Evolutionary conservation across 2,113 vertebrate genomes (phyloP).

Genomic region (Semnornis frantzii): DNA sequence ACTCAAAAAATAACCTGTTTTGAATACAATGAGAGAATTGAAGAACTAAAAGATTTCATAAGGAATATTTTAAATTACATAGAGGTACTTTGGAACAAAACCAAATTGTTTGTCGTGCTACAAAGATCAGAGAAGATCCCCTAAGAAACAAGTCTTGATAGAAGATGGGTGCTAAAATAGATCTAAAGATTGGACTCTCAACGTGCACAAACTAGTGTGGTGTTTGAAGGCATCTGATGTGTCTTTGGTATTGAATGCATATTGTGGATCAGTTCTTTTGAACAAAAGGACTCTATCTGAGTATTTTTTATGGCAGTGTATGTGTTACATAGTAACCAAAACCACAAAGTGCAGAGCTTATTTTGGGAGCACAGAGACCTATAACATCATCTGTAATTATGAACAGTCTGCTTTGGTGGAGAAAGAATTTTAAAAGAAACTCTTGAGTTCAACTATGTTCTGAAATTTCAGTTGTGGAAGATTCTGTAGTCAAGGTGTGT

Average conservation of each 20-base stretch:
- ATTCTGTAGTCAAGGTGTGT: fast-evolving
- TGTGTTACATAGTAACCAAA: neutral
- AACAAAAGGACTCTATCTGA: neutral
- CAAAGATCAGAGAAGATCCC: neutral
- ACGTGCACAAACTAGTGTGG: neutral
- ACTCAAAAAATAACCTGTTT: neutral
- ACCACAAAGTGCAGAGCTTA: neutral
- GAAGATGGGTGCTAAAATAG: neutral
- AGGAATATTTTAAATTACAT: neutral
- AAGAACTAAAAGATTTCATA: neutral
- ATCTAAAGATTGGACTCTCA: neutral
- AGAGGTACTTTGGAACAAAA: neutral
- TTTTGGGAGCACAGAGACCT: neutral
- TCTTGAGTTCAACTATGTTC: neutral
- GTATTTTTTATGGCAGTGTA: neutral
- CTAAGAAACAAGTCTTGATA: neutral
- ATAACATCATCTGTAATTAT: neutral
- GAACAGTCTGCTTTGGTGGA: neutral
- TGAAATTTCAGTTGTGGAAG: neutral
- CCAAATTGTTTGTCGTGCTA: neutral
- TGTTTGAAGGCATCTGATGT: neutral
- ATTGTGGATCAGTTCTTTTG: neutral
- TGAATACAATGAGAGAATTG: neutral
- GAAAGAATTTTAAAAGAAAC: neutral
- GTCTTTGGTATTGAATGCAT: neutral